A percentile compares a stretch with the other conserved stretches of the same genome.
Evolutionary conservation across 1,140 invertebrate genomes (phyloP).

Genomic region (Papilio polyxenes): DNA sequence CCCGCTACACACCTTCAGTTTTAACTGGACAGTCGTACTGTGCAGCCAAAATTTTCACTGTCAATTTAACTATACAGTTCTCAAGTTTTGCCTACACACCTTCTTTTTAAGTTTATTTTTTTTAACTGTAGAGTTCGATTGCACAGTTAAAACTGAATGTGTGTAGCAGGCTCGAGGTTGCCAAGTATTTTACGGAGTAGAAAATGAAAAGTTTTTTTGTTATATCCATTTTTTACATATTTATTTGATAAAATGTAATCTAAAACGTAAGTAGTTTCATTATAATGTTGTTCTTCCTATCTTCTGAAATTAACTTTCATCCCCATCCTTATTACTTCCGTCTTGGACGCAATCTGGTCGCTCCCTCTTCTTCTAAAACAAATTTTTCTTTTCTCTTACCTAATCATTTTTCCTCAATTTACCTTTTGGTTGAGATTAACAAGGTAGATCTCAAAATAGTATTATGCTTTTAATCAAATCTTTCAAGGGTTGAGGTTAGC

Average conservation of each 20-base stretch:
- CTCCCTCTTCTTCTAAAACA: constrained; percentile 22
- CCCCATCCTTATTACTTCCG: constrained; percentile 20
- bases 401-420: constrained; percentile 29
- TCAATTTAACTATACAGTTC: too few species aligned
- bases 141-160: too few species aligned
- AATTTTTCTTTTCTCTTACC: constrained; percentile 24
- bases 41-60: too few species aligned
- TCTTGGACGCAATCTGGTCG: constrained; percentile 16
- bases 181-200: neutral
- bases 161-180: too few species aligned
- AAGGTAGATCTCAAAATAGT: constrained; percentile 19
- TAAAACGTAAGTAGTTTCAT: neutral
- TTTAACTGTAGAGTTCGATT: too few species aligned
- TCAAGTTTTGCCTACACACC: too few species aligned
- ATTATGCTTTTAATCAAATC: constrained; percentile 26
- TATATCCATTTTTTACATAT: neutral
- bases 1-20: too few species aligned
- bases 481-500: neutral
- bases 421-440: constrained; percentile 25
- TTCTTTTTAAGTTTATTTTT: too few species aligned
- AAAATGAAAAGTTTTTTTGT: neutral
- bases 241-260: neutral
- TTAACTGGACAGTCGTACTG: too few species aligned
- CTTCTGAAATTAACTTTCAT: constrained; percentile 28
- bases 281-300: neutral